These are phyloP conservation scores for Trinorchestia longiramus DNA, from an alignment of 1,140 invertebrate species.

Conservation along the genomic window DNA sequence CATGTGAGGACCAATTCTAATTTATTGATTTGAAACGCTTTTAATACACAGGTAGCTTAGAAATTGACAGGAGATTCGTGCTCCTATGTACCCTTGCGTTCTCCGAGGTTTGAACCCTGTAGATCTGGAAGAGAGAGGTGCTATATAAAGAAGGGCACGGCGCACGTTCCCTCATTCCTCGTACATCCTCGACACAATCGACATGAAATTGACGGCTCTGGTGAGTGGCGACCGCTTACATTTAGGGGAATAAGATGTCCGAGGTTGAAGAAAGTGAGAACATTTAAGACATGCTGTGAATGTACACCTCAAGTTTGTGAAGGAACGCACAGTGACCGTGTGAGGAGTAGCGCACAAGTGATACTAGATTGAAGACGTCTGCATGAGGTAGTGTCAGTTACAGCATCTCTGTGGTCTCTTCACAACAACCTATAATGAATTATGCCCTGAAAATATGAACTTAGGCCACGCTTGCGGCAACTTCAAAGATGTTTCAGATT, in stretches of 20 bases:
- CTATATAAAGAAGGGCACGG: conserved; percentile 32
- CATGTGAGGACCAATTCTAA: not conserved
- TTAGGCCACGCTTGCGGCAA: not conserved
- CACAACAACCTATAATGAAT: not conserved
- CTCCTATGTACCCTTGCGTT: not conserved
- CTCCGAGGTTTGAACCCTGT: not conserved
- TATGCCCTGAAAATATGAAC: not conserved
- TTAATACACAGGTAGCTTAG: not conserved
- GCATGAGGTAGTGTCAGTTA: not conserved
- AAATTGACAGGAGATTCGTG: not conserved
- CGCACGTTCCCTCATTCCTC: conserved; percentile 9
- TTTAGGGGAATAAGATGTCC: not conserved
- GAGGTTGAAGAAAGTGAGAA: not conserved
- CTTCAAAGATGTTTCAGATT: not conserved
- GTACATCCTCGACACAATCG: conserved; percentile 25
- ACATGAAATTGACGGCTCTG: conserved; percentile 52
- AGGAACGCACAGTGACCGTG: not conserved
- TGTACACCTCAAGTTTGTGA: not conserved
- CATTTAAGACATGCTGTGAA: not conserved
- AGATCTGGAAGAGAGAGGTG: conserved; percentile 24
- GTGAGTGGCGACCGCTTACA: conserved; percentile 18
- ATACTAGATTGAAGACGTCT: not conserved
- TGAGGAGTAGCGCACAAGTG: not conserved
- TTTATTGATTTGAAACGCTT: not conserved
- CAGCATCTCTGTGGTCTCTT: not conserved